phyloP scores from a whole-genome alignment of 2,113 vertebrate species.

The Tychaedon coryphoeus region DNA sequence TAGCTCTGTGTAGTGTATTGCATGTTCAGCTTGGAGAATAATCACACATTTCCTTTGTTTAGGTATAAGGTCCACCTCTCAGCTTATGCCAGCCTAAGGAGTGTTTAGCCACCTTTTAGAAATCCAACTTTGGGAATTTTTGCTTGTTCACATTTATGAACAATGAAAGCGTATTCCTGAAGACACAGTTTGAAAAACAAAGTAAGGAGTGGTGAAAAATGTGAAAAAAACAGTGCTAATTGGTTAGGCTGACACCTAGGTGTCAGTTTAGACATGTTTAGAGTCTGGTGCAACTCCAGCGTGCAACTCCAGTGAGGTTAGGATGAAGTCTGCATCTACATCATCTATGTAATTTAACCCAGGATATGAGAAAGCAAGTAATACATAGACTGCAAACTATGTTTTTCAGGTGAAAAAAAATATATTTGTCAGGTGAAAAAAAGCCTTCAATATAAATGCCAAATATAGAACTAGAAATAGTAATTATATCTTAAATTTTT shows the following conservation, averaged over 20 bases:
- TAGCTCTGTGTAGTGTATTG: neutral
- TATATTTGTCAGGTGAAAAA: neutral
- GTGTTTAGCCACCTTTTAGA: neutral
- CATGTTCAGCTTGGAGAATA: neutral
- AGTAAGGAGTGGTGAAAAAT: neutral
- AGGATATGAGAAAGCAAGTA: neutral
- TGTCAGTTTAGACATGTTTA: neutral
- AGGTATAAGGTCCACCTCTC: neutral
- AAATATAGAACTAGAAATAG: neutral
- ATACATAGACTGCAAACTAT: neutral
- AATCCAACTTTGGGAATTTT: neutral
- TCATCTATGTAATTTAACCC: neutral
- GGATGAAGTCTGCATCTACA: neutral
- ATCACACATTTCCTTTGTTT: neutral
- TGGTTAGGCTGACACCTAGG: neutral
- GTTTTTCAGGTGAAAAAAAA: neutral
- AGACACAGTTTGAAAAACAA: neutral
- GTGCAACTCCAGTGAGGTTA: neutral
- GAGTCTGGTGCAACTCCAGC: neutral
- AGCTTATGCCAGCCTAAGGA: neutral
- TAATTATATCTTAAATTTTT: neutral
- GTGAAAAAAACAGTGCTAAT: neutral
- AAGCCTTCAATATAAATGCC: neutral
- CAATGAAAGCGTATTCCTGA: neutral
- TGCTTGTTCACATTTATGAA: neutral